phyloP scores from a whole-genome alignment of 1,140 invertebrate genomes.

The Colletes latitarsis region DNA sequence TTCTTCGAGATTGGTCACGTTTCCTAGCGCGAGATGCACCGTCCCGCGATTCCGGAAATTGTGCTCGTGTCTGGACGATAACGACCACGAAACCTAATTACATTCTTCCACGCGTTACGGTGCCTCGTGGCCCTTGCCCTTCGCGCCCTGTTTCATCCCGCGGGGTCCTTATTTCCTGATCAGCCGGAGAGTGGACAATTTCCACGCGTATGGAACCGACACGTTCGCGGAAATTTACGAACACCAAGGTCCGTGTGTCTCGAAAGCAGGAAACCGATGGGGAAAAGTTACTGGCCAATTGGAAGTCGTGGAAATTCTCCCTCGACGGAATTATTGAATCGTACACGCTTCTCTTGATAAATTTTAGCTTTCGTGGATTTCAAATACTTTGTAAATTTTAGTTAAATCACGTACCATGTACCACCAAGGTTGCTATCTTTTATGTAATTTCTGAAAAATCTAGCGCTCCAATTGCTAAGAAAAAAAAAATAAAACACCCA shows the following conservation, averaged over 20 bases:
- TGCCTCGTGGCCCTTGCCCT: constrained; percentile 14
- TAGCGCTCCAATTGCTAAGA: too few relatives aligned
- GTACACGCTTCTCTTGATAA: too few relatives aligned
- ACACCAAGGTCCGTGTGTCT: neutral
- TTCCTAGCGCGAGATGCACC: neutral
- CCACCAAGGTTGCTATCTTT: too few relatives aligned
- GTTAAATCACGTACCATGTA: too few relatives aligned
- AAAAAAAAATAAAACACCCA: too few relatives aligned
- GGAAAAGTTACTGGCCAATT: too few relatives aligned
- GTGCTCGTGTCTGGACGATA: constrained; percentile 45
- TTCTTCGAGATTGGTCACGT: neutral
- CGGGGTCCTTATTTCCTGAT: constrained; percentile 52
- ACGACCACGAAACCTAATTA: constrained; percentile 54
- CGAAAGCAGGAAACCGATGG: neutral
- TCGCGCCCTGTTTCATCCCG: constrained; percentile 10
- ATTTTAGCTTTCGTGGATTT: too few relatives aligned
- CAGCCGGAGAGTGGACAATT: constrained; percentile 42
- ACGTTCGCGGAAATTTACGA: constrained; percentile 4
- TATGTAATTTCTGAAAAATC: too few relatives aligned
- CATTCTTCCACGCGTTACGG: constrained; percentile 35
- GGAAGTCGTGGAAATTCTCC: too few relatives aligned
- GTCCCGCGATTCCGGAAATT: constrained; percentile 48
- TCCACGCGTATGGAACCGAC: constrained; percentile 18
- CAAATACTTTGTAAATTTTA: too few relatives aligned
- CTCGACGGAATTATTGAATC: too few relatives aligned